Percentiles rank a stretch among this genome's conserved stretches.
Conservation (phyloP, 2,888 invertebrate genomes). For the Ichneumon xanthorius region DNA sequence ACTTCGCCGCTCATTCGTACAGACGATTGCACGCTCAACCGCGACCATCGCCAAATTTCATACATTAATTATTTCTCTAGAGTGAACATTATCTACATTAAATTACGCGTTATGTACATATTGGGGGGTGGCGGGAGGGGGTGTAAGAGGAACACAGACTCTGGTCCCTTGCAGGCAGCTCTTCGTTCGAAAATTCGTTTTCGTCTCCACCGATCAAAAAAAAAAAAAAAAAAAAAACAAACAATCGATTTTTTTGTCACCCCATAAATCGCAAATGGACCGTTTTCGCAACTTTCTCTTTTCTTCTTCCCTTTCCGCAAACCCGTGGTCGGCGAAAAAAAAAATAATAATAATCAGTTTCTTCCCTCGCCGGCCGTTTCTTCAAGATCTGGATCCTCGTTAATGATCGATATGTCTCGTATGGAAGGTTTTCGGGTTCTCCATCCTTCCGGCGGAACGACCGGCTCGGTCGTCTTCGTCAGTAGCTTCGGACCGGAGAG, state of each 20-base stretch:
- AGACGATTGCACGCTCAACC: neutral
- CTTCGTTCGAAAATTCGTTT: neutral
- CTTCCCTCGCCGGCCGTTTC: constrained; percentile 74
- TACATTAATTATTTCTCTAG: constrained; percentile 11
- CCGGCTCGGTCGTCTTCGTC: constrained; percentile 91
- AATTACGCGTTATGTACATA: constrained; percentile 57
- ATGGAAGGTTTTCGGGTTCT: constrained; percentile 93
- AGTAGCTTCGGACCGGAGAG: constrained; percentile 91
- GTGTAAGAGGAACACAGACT: neutral
- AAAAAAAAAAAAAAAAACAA: neutral
- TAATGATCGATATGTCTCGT: constrained; percentile 94
- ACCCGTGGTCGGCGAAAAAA: neutral
- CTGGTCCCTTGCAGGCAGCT: neutral
- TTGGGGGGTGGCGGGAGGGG: neutral
- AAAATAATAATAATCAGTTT: constrained; percentile 48
- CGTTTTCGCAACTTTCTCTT: neutral
- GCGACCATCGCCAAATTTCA: neutral
- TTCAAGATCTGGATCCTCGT: constrained; percentile 92
- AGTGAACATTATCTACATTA: constrained; percentile 45
- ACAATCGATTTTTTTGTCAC: neutral
- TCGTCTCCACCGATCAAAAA: neutral
- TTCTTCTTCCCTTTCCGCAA: neutral
- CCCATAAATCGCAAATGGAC: neutral
- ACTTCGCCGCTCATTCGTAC: constrained; percentile 1
- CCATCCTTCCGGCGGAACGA: constrained; percentile 88